Evolutionary conservation across 2,888 invertebrate species (phyloP), one percentile per base, ranked within the genome.

Genomic region (Stenotaenia linearis): DNA sequence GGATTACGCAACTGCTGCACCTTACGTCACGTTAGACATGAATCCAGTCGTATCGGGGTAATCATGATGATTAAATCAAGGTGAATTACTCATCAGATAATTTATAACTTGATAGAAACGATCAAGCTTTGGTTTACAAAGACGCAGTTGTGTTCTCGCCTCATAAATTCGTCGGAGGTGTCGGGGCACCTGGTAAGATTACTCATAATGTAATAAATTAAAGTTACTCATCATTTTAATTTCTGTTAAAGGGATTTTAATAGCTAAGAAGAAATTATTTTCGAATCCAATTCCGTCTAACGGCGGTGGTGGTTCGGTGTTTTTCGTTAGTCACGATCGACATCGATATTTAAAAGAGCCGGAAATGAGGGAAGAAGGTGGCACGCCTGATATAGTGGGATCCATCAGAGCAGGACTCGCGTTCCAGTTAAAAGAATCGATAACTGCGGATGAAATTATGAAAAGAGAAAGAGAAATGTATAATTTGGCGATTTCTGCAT

Each of bases 161-260:
- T 77, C 95, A 95, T 88, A 96, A 96, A 86, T 95, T 96, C 85
- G 90, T 95, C 45, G 96, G 96, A 0, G 96, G 96, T 0, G 92
- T 94, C 0, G 94, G 94, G 84, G 94, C 95, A 0, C 95, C 96
- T 12, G 91, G 91, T 85, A 80, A 81, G 82, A 76, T 4, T 6
- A 7, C 12, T 35, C 9, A 35, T 35, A 9, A 4, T 35, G 9
- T 4, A 35, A 35, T 6, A 35, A 35, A 6, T 35, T 9, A 35
- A 35, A n/a, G n/a, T n/a, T n/a, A 32, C 32, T 32, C 9, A 32
- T 32, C 9, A 6, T 9, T 32, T 6, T 32, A 6, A 32, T 32
- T 32, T 37, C 37, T 6, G 9, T 37, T 10, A 9, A 37, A 25
- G 69, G 69, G 1, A 32, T 74, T 28, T 15, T 28, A n/a, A 74